Conservation (phyloP, 2,888 invertebrate species). For the Bombyx huttoni region DNA sequence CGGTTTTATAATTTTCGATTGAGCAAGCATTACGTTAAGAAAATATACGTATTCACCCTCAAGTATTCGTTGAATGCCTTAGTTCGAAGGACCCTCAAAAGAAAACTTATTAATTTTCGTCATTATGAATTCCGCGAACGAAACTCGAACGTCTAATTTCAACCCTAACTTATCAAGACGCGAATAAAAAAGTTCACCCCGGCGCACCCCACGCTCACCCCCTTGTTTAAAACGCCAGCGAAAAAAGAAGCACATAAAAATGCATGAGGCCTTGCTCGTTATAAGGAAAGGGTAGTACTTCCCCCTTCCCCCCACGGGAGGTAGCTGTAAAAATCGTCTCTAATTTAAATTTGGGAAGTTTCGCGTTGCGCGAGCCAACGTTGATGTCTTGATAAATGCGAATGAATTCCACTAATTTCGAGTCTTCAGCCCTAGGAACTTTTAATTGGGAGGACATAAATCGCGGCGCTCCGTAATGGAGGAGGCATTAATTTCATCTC, state of each 20-base stretch:
- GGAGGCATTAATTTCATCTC: constrained; percentile 55
- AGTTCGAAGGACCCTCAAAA: constrained; percentile 57
- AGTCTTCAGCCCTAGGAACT: constrained; percentile 61
- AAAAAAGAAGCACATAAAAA: constrained; percentile 75
- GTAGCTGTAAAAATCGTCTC: constrained; percentile 73
- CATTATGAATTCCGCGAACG: constrained; percentile 73
- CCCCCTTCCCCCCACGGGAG: constrained; percentile 50
- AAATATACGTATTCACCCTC: constrained; percentile 7
- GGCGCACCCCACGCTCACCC: constrained; percentile 63
- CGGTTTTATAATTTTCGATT: background rate
- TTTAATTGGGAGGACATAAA: constrained; percentile 70
- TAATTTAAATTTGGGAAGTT: constrained; percentile 74
- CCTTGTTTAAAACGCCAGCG: constrained; percentile 74
- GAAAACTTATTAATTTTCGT: constrained; percentile 73
- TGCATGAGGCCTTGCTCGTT: constrained; percentile 75
- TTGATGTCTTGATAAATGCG: constrained; percentile 72
- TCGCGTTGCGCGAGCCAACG: constrained; percentile 62
- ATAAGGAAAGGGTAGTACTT: constrained; percentile 72
- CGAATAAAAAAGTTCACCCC: constrained; percentile 72
- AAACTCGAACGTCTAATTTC: constrained; percentile 74
- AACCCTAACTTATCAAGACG: constrained; percentile 75
- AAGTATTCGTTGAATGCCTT: constrained; percentile 35
- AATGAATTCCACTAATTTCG: constrained; percentile 67
- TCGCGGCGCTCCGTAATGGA: constrained; percentile 51
- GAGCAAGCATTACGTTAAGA: constrained; percentile 1